Evolutionary conservation across 2,888 invertebrate species (phyloP).

Genomic region (Quadroppia sp.): DNA sequence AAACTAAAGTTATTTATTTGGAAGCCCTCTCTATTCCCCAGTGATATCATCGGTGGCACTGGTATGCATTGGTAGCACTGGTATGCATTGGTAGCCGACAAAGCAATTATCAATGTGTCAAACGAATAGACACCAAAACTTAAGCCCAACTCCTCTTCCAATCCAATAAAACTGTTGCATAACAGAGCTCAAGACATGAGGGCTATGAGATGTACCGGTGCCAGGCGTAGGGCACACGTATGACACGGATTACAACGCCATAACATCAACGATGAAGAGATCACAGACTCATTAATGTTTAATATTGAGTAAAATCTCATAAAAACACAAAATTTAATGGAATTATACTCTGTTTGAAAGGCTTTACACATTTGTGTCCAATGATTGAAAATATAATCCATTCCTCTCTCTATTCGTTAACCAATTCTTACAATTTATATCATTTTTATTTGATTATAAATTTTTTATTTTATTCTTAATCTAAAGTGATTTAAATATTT

Average conservation of each 20-base stretch:
- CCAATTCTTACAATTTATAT: too few relatives aligned
- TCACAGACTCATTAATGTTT: background rate
- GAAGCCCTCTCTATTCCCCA: constrained; percentile 19
- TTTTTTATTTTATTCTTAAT: too few relatives aligned
- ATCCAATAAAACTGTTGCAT: constrained; percentile 36
- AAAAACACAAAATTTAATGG: background rate
- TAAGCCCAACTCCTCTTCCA: constrained; percentile 26
- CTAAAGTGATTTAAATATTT: too few relatives aligned
- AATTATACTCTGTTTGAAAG: background rate
- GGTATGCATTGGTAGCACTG: constrained; percentile 16
- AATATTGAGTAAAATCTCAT: background rate
- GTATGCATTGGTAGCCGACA: constrained; percentile 26
- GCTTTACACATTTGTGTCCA: too few relatives aligned
- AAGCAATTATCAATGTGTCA: constrained; percentile 38
- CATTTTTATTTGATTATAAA: too few relatives aligned
- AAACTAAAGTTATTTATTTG: constrained; percentile 37
- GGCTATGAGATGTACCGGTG: background rate
- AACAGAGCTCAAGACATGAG: background rate
- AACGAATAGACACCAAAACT: constrained; percentile 37
- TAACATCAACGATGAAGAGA: too few relatives aligned
- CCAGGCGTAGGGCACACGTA: background rate
- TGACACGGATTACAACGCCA: background rate
- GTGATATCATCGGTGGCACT: background rate
- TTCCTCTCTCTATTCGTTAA: too few relatives aligned
- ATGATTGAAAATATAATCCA: too few relatives aligned